Percentiles rank a stretch among this genome's conserved stretches.
These are phyloP conservation scores for Oryzaephilus surinamensis DNA, from an alignment of 1,140 invertebrate species.

Conservation along the genomic window DNA sequence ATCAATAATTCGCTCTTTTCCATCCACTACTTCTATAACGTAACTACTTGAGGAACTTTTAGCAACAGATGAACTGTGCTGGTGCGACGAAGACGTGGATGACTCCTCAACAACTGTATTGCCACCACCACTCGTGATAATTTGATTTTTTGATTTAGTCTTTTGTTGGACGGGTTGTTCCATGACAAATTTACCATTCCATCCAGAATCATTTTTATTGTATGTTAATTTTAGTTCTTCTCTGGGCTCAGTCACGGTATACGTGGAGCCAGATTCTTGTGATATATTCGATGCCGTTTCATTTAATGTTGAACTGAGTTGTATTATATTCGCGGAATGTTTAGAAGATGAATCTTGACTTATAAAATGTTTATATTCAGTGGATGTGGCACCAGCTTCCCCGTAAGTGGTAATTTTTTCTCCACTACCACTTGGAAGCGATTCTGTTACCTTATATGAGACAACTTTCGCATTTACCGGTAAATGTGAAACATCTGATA, in stretches of 20 bases:
- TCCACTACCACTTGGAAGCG: conserved; percentile 26
- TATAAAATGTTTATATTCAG: conserved; percentile 32
- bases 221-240: conserved; percentile 30
- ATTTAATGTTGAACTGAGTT: conserved; percentile 31
- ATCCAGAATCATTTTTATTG: conserved; percentile 39
- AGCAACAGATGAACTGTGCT: conserved; percentile 30
- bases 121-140: conserved; percentile 5
- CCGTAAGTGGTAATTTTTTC: conserved; percentile 35
- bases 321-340: conserved; percentile 22
- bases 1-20: conserved; percentile 48
- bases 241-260: conserved; percentile 34
- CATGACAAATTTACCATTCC: conserved; percentile 41
- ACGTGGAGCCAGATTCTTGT: conserved; percentile 24
- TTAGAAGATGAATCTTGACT: conserved; percentile 16
- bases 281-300: conserved; percentile 28
- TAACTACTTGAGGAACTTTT: conserved; percentile 46
- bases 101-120: conserved; percentile 19
- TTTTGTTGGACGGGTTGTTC: conserved; percentile 30
- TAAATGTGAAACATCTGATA: conserved; percentile 32
- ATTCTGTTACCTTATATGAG: conserved; percentile 32
- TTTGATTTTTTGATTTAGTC: conserved; percentile 11
- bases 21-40: conserved; percentile 47
- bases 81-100: conserved; percentile 15
- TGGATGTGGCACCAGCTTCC: conserved; percentile 26
- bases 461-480: conserved; percentile 26